Evolutionary conservation across 2,113 vertebrate genomes (phyloP).

Genomic region (Rhabdornis inornatus): DNA sequence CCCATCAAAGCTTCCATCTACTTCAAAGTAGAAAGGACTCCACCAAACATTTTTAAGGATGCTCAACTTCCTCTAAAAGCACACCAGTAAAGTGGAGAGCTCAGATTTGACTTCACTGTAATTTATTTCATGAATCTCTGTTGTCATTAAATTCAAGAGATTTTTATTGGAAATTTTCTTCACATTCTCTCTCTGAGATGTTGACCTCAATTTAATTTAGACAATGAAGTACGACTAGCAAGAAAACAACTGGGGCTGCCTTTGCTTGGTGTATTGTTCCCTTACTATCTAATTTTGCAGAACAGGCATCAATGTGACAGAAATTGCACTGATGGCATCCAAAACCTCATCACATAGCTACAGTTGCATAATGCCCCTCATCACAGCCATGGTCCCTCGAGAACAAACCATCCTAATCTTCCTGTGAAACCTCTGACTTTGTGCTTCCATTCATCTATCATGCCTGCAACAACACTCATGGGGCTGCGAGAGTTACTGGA

Average conservation of each 20-base stretch:
- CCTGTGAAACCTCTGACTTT: conserved; percentile 10
- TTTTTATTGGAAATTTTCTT: neutral
- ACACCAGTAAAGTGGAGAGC: neutral
- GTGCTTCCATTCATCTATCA: neutral
- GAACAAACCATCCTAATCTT: neutral
- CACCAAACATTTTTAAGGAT: neutral
- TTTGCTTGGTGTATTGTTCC: neutral
- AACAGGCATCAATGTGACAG: neutral
- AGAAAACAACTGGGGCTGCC: neutral
- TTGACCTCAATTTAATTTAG: conserved; percentile 18
- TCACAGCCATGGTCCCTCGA: neutral
- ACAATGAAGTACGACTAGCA: neutral
- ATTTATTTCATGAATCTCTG: neutral
- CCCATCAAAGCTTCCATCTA: neutral
- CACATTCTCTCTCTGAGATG: neutral
- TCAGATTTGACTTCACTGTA: neutral
- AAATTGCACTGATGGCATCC: neutral
- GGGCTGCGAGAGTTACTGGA: neutral
- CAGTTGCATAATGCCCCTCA: neutral
- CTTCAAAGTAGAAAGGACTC: neutral
- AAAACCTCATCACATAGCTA: neutral
- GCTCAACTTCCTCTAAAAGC: neutral
- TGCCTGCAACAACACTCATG: neutral
- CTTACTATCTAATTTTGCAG: neutral
- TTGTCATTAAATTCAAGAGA: neutral